A percentile compares a stretch with the other conserved stretches of the same genome.
Conservation (phyloP, 2,888 invertebrate species). For the Blomia tropicalis region DNA sequence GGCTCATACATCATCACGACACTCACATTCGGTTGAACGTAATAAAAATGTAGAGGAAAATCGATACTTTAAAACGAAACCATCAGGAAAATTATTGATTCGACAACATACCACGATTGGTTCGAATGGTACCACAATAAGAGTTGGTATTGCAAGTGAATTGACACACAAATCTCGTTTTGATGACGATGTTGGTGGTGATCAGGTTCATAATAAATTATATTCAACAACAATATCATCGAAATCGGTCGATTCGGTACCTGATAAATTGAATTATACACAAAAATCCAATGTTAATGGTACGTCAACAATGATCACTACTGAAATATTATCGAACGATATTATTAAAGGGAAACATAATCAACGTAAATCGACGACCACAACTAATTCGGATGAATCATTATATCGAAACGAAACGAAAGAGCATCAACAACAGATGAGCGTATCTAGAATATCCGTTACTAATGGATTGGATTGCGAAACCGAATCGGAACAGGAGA, state of each 20-base stretch:
- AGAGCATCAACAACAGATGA: neutral
- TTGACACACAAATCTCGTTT: neutral
- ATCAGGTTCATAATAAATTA: too few species aligned
- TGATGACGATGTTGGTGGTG: too few species aligned
- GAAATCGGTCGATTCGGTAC: constrained; percentile 5
- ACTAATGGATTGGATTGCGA: neutral
- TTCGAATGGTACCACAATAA: neutral
- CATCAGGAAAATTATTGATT: neutral
- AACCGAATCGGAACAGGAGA: constrained; percentile 2
- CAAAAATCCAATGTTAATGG: neutral
- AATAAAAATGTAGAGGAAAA: neutral
- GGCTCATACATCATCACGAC: neutral
- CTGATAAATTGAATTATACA: neutral
- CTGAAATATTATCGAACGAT: neutral
- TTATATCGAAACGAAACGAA: neutral
- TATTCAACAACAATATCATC: neutral
- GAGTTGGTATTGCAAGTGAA: neutral
- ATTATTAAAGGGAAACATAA: neutral
- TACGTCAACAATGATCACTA: neutral
- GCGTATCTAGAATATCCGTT: neutral
- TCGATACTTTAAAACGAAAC: constrained; percentile 1
- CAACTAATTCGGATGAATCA: constrained; percentile 6
- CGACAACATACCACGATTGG: constrained; percentile 14
- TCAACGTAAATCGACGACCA: neutral
- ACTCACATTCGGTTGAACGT: neutral